Base-by-base conservation (phyloP, 2,113 vertebrate genomes). In the Pungitius pungitius region DNA sequence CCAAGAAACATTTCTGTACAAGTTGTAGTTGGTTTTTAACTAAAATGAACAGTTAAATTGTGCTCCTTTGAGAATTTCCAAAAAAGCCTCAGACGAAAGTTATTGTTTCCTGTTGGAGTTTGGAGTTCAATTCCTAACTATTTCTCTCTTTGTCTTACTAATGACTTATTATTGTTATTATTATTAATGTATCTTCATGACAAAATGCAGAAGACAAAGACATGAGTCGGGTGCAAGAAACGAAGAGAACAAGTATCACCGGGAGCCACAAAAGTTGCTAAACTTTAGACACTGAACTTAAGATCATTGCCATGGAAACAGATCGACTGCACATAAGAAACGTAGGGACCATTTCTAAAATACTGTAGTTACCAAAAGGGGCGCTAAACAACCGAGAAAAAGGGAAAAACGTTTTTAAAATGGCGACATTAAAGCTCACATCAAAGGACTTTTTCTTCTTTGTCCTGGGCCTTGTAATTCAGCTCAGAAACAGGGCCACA, bases 281-380 rank as follows among this genome's bases (percentile, higher is more conserved):
- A 69, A 84, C 67, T 78, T 84, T 8, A 22, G 63, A 83, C 75
- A 60, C 76, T 82, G 84, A 88, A 86, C 77, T 73, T 69, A 57
- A 85, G 65, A 77, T 24, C 51, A 69, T 88, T 8, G 10, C 79
- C 73, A 83, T 86, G 84, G 82, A 83, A 88, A 88, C 85, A 78
- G 58, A 56, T 84, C 68, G 72, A 66, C 39, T 24, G 40, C 33
- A n/a, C 67, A 62, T 14, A 68, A 58, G 64, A 84, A 78, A 75
- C 59, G 51, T 69, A 60, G 58, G 64, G 68, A 79, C 42, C 24
- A 39, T 79, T 76, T 84, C 71, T 78, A 15, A 64, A 65, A 70
- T 75, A 72, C 42, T 78, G 60, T 47, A 58, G 43, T 60, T 52
- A 51, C 59, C 26, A 64, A 57, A 11, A 73, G 20, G 35, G 82